Base-by-base conservation (phyloP, 2,113 vertebrate species). In the Tragulus kanchil region DNA sequence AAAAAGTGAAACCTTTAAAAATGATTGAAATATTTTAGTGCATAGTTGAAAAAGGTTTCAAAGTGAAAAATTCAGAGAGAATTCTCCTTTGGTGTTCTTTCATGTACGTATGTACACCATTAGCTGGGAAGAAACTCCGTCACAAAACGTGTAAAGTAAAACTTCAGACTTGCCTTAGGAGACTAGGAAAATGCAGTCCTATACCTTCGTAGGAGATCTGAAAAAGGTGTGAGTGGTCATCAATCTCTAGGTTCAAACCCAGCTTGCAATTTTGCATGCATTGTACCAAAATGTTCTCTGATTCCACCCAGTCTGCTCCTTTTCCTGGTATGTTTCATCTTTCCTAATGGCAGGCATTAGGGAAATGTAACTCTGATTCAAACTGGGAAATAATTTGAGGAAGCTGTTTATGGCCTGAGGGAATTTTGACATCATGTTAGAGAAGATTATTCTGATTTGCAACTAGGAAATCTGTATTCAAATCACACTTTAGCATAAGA, bases 11-110 rank as follows among this genome's bases (percentile, higher is more conserved):
- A 61, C 14, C 85, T 93, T 96, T 59, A 21, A 90, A 97, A 96
- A 42, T 58, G 90, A 94, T 9, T 95, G 31, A 97, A 97, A 95
- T 97, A 93, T 93, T 98, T 97, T 86, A 28, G 11, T 97, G 87
- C 56, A 25, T 69, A 64, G 45, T 69, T 67, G 56, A 25, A 97
- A 90, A 92, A 1, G 26, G 14, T 89, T 90, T 97, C 0, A n/a
- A 73, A 94, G 67, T 65, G 50, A 96, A 97, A 96, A 73, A 16
- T 48, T 42, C 42, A 61, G 28, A 94, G 90, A 67, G 28, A 69
- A 52, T 65, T 58, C 42, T 25, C 73, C 28, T 65, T 94, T 94
- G 75, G 8, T 15, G 14, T 64, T 81, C 7, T 96, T 94, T 56
- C 92, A 11, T 75, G 64, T 67, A 28, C 31, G 4, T 67, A 52